phyloP scores from a whole-genome alignment of 2,888 invertebrate genomes.

The Tholera decimalis region DNA sequence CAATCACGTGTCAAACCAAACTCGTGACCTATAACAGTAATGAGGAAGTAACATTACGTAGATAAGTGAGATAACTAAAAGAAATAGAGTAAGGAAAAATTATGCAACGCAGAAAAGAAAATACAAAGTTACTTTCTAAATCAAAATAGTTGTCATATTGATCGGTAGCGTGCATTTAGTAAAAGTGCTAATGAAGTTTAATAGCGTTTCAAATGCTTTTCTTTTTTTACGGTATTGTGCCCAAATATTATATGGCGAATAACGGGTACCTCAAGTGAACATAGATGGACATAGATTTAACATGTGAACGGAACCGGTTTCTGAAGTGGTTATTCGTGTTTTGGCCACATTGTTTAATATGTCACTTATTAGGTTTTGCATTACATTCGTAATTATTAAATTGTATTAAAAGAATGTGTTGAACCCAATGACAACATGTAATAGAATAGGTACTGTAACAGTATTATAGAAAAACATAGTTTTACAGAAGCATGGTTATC shows the following conservation, averaged over 20 bases:
- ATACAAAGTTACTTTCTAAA: slow-evolving; percentile 1
- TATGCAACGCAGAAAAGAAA: slow-evolving; percentile 1
- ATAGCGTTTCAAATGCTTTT: slow-evolving; percentile 59
- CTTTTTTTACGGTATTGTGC: slow-evolving; percentile 50
- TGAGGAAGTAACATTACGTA: slow-evolving; percentile 70
- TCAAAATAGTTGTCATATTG: slow-evolving; percentile 18
- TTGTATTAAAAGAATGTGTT: background rate
- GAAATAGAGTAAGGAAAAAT: slow-evolving; percentile 11
- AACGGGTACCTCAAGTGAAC: slow-evolving; percentile 63
- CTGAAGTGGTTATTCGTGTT: slow-evolving; percentile 55
- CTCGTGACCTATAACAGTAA: slow-evolving; percentile 66
- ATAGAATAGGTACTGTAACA: background rate
- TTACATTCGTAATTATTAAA: slow-evolving; percentile 24
- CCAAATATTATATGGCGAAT: slow-evolving; percentile 55
- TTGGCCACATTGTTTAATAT: slow-evolving; percentile 56
- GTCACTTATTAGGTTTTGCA: slow-evolving; percentile 52
- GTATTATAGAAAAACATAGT: no score
- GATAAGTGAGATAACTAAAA: slow-evolving; percentile 39
- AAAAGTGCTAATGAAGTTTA: slow-evolving; percentile 43
- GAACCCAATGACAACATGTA: slow-evolving; percentile 7
- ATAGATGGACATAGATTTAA: slow-evolving; percentile 50
- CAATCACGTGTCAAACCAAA: slow-evolving; percentile 62
- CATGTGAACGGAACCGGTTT: slow-evolving; percentile 61
- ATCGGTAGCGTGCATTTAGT: slow-evolving; percentile 24
- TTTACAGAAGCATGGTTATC: background rate